Conservation (phyloP, 2,113 vertebrate species). For the Lutjanus erythropterus region DNA sequence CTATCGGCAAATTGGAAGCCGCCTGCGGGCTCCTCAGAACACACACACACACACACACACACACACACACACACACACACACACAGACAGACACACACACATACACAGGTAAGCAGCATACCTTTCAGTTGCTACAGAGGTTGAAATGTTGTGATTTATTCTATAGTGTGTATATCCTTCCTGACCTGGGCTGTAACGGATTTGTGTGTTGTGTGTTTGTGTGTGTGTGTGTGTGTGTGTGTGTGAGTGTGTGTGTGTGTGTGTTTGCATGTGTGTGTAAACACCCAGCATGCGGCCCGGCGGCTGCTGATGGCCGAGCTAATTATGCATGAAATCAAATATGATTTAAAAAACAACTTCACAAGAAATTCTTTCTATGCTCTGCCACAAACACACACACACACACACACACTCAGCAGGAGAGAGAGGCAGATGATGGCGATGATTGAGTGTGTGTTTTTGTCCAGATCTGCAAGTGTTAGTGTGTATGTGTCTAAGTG, state of each 20-base stretch:
- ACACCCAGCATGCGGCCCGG: conserved; percentile 58
- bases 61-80: conserved; percentile 29
- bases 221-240: conserved; percentile 11
- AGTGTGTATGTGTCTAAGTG: background rate
- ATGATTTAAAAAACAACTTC: conserved; percentile 81
- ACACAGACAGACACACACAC: background rate
- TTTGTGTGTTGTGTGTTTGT: conserved; percentile 13
- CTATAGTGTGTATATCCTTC: background rate
- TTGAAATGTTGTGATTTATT: conserved; percentile 34
- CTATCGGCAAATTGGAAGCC: conserved; percentile 68
- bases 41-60: conserved; percentile 28
- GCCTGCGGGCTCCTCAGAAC: conserved; percentile 40
- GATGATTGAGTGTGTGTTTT: conserved; percentile 38
- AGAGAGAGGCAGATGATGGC: conserved; percentile 33
- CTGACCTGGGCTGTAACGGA: conserved; percentile 12
- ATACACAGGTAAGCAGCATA: conserved; percentile 13
- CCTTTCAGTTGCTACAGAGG: conserved; percentile 6
- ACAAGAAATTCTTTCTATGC: conserved; percentile 52
- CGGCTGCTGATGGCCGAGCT: conserved; percentile 79
- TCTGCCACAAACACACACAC: conserved; percentile 34
- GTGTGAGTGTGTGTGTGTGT: conserved; percentile 26
- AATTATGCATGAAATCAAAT: conserved; percentile 88
- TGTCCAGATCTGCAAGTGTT: conserved; percentile 16
- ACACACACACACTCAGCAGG: conserved; percentile 54
- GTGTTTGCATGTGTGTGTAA: conserved; percentile 26